Evolutionary conservation across 1,140 invertebrate species (phyloP), one percentile per base, ranked within the genome.

Genomic region (Proctacanthus coquilletti): DNA sequence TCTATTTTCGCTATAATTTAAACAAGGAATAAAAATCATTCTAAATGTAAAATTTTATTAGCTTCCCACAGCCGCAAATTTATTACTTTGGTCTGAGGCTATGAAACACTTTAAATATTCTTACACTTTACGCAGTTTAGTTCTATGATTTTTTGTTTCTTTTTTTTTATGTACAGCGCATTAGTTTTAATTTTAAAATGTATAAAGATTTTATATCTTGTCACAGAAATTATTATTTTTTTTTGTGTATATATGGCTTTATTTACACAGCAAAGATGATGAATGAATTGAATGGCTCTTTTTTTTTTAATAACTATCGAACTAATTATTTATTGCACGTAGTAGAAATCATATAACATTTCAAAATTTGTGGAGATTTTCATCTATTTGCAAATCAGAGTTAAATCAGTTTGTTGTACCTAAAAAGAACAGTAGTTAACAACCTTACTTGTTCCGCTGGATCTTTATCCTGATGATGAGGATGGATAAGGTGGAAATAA

Each of bases 381-480:
- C n/a, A n/a, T n/a, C n/a, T n/a, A n/a, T n/a, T n/a, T n/a, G n/a
- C n/a, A n/a, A n/a, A n/a, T n/a, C n/a, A n/a, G n/a, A n/a, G n/a
- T n/a, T n/a, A n/a, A n/a, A n/a, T n/a, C n/a, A n/a, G n/a, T n/a
- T n/a, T n/a, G n/a, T n/a, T n/a, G n/a, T n/a, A n/a, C n/a, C n/a
- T n/a, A n/a, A n/a, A n/a, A n/a, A n/a, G n/a, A n/a, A n/a, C n/a
- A n/a, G n/a, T n/a, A n/a, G n/a, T n/a, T n/a, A n/a, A n/a, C 23
- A 27, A 27, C 13, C 13, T 8, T 8, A 13, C 8, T 20, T 33
- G 10, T 8, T 35, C 15, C 34, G 10, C 10, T 35, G 11, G 10
- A 19, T 35, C 34, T 35, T 19, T 17, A 17, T 20, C 20, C 17
- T 35, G n/a, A n/a, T n/a, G n/a, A n/a, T n/a, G n/a, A n/a, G n/a